Percentiles rank a stretch among this genome's conserved stretches.
Conservation (phyloP, 2,888 invertebrate species). For the Abrostola tripartita region DNA sequence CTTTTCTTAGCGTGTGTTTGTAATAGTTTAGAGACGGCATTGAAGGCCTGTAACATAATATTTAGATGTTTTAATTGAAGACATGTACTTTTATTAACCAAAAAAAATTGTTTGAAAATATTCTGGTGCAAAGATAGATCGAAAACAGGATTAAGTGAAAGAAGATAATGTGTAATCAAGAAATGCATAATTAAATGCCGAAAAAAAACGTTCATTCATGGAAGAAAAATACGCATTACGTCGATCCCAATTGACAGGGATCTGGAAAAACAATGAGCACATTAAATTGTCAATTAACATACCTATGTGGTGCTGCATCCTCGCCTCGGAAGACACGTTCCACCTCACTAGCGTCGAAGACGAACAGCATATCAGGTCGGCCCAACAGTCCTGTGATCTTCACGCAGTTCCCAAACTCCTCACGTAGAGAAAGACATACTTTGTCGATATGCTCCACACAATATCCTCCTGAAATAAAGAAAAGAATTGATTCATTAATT, state of each 20-base stretch:
- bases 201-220: too few relatives aligned
- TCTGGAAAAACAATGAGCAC: too few relatives aligned
- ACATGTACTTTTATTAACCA: too few relatives aligned
- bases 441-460: constrained; percentile 91
- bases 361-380: constrained; percentile 92
- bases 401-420: constrained; percentile 90
- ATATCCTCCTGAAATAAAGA: constrained; percentile 85
- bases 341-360: constrained; percentile 91
- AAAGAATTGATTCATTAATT: not conserved
- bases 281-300: too few relatives aligned
- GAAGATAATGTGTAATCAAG: not conserved
- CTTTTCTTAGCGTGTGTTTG: constrained; percentile 90
- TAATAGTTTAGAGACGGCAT: constrained; percentile 93
- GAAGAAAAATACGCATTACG: too few relatives aligned
- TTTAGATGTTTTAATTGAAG: not conserved
- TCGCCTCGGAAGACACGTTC: constrained; percentile 91
- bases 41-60: constrained; percentile 87
- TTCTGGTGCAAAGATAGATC: too few relatives aligned
- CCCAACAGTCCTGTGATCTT: constrained; percentile 91
- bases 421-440: constrained; percentile 88
- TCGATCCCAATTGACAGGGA: too few relatives aligned
- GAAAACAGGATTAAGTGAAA: not conserved
- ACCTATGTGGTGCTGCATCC: constrained; percentile 90
- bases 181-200: not conserved
- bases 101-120: too few relatives aligned